phyloP scores from a whole-genome alignment of 1,140 invertebrate genomes.

The Paralvinella palmiformis region DNA sequence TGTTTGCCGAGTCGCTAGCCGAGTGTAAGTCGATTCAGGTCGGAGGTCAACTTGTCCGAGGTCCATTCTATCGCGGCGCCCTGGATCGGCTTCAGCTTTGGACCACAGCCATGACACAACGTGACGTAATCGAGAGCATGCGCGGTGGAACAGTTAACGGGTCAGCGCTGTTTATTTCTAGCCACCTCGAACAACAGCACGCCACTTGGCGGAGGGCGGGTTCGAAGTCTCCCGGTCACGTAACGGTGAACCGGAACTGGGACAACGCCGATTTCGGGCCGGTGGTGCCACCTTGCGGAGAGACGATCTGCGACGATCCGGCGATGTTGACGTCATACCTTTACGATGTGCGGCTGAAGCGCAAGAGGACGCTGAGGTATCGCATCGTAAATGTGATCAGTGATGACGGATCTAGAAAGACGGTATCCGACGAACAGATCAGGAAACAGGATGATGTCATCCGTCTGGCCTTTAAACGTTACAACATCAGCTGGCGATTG shows the following conservation, averaged over 20 bases:
- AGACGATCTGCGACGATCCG: conserved; percentile 40
- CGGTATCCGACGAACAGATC: conserved; percentile 28
- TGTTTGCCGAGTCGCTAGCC: neutral
- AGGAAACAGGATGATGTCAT: conserved; percentile 28
- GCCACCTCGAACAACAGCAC: neutral
- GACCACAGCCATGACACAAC: neutral
- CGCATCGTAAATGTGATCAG: conserved; percentile 28
- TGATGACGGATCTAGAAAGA: conserved; percentile 29
- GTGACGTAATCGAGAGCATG: neutral
- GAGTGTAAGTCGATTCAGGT: neutral
- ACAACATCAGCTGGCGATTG: conserved; percentile 35
- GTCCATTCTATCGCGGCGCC: neutral
- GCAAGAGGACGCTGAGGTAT: conserved; percentile 18
- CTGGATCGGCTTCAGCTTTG: neutral
- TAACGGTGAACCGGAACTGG: neutral
- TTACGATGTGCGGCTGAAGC: conserved; percentile 18
- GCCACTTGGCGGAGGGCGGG: conserved; percentile 1
- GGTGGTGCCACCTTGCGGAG: conserved; percentile 30
- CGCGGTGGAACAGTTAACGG: neutral
- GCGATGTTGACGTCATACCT: conserved; percentile 29
- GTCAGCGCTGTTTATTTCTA: neutral
- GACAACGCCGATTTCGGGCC: conserved; percentile 7
- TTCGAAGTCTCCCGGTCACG: neutral
- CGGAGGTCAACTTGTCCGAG: neutral
- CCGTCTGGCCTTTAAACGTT: conserved; percentile 28